phyloP scores from a whole-genome alignment of 2,888 invertebrate species.

The Philonicus albiceps region DNA sequence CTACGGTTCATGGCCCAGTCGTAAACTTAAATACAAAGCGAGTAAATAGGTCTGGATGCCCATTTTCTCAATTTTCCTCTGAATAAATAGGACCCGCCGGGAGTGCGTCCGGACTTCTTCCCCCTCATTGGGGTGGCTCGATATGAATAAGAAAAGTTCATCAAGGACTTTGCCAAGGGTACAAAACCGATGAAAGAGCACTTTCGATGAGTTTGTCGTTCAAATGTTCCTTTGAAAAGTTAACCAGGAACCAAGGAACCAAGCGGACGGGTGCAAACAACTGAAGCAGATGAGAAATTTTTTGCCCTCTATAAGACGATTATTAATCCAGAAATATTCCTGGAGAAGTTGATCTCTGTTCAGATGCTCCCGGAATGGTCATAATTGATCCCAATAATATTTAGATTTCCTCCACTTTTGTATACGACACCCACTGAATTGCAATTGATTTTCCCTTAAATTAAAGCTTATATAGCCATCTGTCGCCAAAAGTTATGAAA shows the following conservation, averaged over 20 bases:
- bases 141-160: slow-evolving; percentile 13
- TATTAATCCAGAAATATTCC: not conserved
- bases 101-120: not conserved
- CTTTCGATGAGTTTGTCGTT: not conserved
- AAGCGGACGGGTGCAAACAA: not conserved
- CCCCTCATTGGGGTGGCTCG: not conserved
- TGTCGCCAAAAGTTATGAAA: not conserved
- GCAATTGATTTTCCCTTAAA: not conserved
- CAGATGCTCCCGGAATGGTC: not conserved
- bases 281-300: not conserved
- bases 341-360: not conserved
- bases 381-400: slow-evolving; percentile 1
- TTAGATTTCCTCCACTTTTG: not conserved
- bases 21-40: not conserved
- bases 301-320: not conserved
- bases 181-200: slow-evolving; percentile 7
- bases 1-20: not conserved
- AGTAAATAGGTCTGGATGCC: not conserved
- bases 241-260: not conserved
- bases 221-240: not conserved
- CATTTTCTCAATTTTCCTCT: not conserved
- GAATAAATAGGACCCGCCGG: not conserved
- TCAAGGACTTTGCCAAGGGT: slow-evolving; percentile 9
- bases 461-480: not conserved
- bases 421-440: not conserved